These are phyloP conservation scores for Globicephala melas DNA, from an alignment of 2,113 vertebrate species.

Conservation along the genomic window DNA sequence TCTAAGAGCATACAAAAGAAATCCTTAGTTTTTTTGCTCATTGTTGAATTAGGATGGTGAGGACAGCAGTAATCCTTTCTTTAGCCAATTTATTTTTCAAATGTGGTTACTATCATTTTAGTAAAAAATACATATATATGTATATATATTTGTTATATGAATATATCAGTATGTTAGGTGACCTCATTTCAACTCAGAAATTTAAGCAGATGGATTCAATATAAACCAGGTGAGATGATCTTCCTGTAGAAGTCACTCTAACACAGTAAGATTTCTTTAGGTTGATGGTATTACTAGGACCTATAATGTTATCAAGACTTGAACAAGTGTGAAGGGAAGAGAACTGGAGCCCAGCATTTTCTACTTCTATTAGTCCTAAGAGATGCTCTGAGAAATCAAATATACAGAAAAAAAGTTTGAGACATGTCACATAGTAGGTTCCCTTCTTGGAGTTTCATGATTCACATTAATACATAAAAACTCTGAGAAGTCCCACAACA, in stretches of 20 bases:
- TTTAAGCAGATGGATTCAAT: not conserved
- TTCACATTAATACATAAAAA: not conserved
- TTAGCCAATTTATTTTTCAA: not conserved
- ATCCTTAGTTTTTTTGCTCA: not conserved
- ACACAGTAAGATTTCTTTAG: not conserved
- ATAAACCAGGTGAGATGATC: not conserved
- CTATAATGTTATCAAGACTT: not conserved
- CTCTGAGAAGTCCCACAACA: not conserved
- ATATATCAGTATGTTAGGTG: not conserved
- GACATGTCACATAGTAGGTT: not conserved
- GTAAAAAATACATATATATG: not conserved
- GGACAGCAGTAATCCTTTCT: not conserved
- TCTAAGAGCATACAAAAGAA: not conserved
- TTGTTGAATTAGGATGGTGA: not conserved
- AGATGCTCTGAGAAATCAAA: not conserved
- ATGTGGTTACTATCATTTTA: not conserved
- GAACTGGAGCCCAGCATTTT: not conserved
- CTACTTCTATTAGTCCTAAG: not conserved
- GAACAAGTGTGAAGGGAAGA: not conserved
- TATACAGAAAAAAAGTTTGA: not conserved
- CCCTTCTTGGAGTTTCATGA: not conserved
- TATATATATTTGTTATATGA: not conserved
- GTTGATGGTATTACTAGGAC: not conserved
- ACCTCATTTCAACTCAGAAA: not conserved
- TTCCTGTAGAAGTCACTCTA: not conserved